A percentile compares a stretch with the other conserved stretches of the same genome.
These are phyloP conservation scores for Cirrhinus molitorella DNA, from an alignment of 2,797 vertebrate genomes.

Conservation along the genomic window DNA sequence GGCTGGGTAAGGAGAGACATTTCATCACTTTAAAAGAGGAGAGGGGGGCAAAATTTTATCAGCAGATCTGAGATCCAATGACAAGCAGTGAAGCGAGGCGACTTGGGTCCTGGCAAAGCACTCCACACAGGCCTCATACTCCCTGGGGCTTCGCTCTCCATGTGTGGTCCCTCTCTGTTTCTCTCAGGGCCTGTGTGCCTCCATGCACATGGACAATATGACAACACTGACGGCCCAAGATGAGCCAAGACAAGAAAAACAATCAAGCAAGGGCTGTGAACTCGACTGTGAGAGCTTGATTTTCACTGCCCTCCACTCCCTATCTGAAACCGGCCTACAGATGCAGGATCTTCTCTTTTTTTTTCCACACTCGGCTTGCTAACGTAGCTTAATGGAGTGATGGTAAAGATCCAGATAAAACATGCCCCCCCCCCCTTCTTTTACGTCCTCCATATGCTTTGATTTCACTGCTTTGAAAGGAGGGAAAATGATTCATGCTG, in stretches of 20 bases:
- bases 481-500: slow-evolving; percentile 76
- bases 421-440: slow-evolving; percentile 47
- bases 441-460: slow-evolving; percentile 73
- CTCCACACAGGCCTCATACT: slow-evolving; percentile 68
- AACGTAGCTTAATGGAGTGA: slow-evolving; percentile 46
- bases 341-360: slow-evolving; percentile 37
- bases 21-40: slow-evolving; percentile 54
- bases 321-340: slow-evolving; percentile 26
- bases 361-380: slow-evolving; percentile 39
- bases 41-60: slow-evolving; percentile 57
- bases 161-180: slow-evolving; percentile 73
- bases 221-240: slow-evolving; percentile 51
- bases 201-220: slow-evolving; percentile 51
- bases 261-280: slow-evolving; percentile 47
- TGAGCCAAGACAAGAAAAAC: slow-evolving; percentile 56
- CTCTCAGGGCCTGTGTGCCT: slow-evolving; percentile 45
- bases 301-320: slow-evolving; percentile 18
- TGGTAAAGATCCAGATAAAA: slow-evolving; percentile 61
- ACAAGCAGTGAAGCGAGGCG: slow-evolving; percentile 70
- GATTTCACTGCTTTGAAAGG: slow-evolving; percentile 66
- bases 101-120: slow-evolving; percentile 63
- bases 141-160: slow-evolving; percentile 69
- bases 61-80: slow-evolving; percentile 64
- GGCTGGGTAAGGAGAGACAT: slow-evolving; percentile 66
- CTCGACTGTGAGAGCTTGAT: slow-evolving; percentile 27